A percentile compares a stretch with the other conserved stretches of the same genome.
These are phyloP conservation scores for Lacerta agilis DNA, from an alignment of 2,797 vertebrate genomes.

Conservation along the genomic window DNA sequence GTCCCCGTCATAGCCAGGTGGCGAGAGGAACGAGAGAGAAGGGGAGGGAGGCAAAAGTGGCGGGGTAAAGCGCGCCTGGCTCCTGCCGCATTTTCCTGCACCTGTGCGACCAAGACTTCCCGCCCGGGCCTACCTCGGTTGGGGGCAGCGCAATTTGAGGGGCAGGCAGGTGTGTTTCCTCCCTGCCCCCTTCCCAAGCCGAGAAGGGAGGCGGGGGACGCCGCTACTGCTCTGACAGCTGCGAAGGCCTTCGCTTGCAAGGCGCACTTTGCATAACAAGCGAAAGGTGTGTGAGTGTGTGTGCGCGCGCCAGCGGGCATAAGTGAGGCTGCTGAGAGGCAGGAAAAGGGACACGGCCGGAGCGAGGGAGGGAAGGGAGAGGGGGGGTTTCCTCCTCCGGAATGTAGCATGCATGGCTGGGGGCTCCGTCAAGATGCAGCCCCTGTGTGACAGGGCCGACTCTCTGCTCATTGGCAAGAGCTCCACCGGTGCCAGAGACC, in stretches of 20 bases:
- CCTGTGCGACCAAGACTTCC: conserved; percentile 29
- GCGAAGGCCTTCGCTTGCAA: not conserved
- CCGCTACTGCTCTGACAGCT: not conserved
- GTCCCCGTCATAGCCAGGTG: not conserved
- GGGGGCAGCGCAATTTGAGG: not conserved
- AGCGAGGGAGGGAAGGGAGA: conserved; percentile 30
- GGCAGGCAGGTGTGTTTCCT: conserved; percentile 14
- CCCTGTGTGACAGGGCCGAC: conserved; percentile 63
- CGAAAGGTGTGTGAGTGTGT: conserved; percentile 51
- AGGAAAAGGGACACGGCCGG: conserved; percentile 33
- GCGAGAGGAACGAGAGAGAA: no score
- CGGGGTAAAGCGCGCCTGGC: conserved; percentile 48
- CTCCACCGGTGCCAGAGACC: conserved; percentile 61
- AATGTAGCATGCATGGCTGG: conserved; percentile 76
- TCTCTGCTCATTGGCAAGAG: conserved; percentile 60
- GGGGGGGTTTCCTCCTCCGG: conserved; percentile 45
- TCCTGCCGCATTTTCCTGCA: conserved; percentile 30
- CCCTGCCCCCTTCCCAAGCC: conserved; percentile 52
- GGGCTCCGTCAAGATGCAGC: conserved; percentile 76
- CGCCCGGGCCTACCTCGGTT: conserved; percentile 43
- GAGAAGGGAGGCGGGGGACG: conserved; percentile 36
- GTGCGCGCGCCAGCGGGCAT: not conserved
- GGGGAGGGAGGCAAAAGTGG: conserved; percentile 31
- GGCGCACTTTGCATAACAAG: conserved; percentile 5
- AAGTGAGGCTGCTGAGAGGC: not conserved